phyloP scores from a whole-genome alignment of 2,113 vertebrate genomes.

The Mirza zaza region DNA sequence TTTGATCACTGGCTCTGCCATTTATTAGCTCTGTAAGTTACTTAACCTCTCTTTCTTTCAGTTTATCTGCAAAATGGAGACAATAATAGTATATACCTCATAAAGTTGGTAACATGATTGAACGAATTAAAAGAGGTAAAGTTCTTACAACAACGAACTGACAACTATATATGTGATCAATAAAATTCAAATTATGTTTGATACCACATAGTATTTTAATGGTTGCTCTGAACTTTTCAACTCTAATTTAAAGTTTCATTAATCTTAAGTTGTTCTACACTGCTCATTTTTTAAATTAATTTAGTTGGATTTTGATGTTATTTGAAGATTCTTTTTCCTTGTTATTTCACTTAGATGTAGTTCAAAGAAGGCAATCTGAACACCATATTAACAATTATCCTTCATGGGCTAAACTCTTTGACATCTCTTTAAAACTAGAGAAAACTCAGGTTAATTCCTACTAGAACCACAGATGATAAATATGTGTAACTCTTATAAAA shows the following conservation, averaged over 20 bases:
- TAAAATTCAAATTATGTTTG: background rate
- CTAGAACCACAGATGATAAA: background rate
- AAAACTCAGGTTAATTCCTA: background rate
- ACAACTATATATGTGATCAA: background rate
- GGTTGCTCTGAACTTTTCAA: background rate
- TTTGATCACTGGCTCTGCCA: conserved; percentile 3
- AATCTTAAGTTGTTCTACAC: conserved; percentile 12
- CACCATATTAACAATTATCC: background rate
- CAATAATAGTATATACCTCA: background rate
- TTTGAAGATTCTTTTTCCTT: background rate
- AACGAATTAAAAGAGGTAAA: background rate
- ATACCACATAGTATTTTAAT: background rate
- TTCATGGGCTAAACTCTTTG: background rate
- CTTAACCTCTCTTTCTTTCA: background rate
- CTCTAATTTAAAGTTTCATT: background rate
- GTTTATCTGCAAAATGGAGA: conserved; percentile 9
- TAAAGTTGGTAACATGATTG: conserved; percentile 1
- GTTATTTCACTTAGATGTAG: background rate
- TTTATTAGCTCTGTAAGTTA: conserved; percentile 31
- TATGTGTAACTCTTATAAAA: background rate
- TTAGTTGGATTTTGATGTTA: background rate
- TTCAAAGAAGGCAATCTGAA: background rate
- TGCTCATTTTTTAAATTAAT: background rate
- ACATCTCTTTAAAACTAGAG: background rate
- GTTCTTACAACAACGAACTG: background rate